Evolutionary conservation across 2,888 invertebrate species (phyloP), one percentile per base, ranked within the genome.

Genomic region (Erannis defoliaria): DNA sequence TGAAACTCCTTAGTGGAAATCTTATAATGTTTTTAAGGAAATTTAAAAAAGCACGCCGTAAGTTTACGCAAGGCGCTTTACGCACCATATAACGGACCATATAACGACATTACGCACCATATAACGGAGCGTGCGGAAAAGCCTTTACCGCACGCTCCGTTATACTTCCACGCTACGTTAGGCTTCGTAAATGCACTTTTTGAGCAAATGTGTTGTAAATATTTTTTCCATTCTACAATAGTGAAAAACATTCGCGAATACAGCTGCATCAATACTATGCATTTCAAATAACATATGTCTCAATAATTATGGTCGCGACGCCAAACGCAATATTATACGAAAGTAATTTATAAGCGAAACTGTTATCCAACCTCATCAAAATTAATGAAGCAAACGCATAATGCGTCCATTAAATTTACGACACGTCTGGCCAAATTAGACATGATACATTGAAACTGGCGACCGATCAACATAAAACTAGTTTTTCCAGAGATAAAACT

Each of bases 321-420:
- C 6, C 23, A 18, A 38, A n/a, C 38, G 21, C 50, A 38, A 37
- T 51, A 37, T 51, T 37, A 42, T 5, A 43, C n/a, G 38, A 37
- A 43, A n/a, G 26, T 53, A 46, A 53, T 53, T 40, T 50, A 57
- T 56, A 26, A 6, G 37, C 43, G 37, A 57, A 45, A 45, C 26
- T 58, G 46, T 46, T 49, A 53, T 53, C 9, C 51, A 50, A 58
- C 29, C 26, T 53, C 45, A 58, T 51, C 45, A 46, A 53, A 45
- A 51, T 51, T 58, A 58, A 58, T 38, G 51, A 51, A 57, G 26
- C 19, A 16, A 29, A 57, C 29, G 40, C 42, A 56, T 49, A 42
- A 38, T 40, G 46, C 18, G 38, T 40, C 26, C 51, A 26, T 29
- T 19, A 49, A 14, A 50, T 51, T 51, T 40, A 51, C 38, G 50